Conservation (phyloP, 2,797 vertebrate species). For the Taeniopygia guttata region DNA sequence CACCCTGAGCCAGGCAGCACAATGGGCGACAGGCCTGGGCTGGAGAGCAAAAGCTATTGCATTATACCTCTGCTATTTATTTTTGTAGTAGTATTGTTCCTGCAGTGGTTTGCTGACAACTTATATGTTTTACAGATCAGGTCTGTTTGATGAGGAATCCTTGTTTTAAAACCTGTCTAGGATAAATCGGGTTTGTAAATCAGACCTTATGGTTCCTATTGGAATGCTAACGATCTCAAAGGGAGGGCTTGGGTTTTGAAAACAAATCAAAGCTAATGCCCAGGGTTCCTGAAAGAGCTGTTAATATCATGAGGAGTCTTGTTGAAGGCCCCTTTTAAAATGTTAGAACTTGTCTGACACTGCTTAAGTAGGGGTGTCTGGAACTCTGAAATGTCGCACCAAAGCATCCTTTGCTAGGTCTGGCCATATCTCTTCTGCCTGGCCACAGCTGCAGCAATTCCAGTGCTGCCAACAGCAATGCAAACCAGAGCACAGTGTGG, state of each 20-base stretch:
- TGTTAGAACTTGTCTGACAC: background rate
- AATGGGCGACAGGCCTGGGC: background rate
- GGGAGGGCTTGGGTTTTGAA: slow-evolving; percentile 36
- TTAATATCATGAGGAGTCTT: slow-evolving; percentile 6
- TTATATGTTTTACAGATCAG: slow-evolving; percentile 15
- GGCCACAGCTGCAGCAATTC: background rate
- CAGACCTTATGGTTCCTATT: background rate
- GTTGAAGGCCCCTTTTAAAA: slow-evolving; percentile 7
- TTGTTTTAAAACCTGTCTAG: background rate
- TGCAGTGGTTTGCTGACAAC: background rate
- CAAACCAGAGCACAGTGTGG: background rate
- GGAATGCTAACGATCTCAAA: slow-evolving; percentile 18
- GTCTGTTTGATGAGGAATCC: slow-evolving; percentile 24
- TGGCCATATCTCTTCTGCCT: background rate
- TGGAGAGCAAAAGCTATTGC: background rate
- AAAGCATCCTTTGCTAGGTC: background rate
- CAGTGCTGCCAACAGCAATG: background rate
- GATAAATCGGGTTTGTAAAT: background rate
- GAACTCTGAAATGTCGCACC: background rate
- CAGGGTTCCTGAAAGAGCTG: background rate
- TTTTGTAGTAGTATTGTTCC: background rate
- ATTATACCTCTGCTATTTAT: background rate
- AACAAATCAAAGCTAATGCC: slow-evolving; percentile 1
- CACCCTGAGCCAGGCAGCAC: background rate
- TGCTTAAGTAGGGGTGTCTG: background rate